Evolutionary conservation across 2,888 invertebrate species (phyloP), one percentile per base, ranked within the genome.

Genomic region (Drosophila bunnanda): DNA sequence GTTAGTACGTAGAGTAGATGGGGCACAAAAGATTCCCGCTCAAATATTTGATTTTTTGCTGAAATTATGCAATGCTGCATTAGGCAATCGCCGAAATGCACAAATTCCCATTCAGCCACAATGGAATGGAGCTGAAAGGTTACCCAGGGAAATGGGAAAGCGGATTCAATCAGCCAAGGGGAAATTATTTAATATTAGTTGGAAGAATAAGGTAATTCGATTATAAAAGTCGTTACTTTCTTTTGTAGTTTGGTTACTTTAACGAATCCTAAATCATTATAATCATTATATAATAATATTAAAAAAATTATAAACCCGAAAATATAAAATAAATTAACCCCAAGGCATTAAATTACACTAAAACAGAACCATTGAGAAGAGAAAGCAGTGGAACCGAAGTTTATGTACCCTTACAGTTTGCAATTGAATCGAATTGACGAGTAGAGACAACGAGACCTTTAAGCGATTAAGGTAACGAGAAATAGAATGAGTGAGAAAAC

Each of bases 11-110:
- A 15, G 20, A 20, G 50, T 50, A 10, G 86, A 78, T 82, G 88
- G 78, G 75, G 82, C 84, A 84, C 82, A 80, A 88, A 85, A 84
- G 88, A 86, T 76, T 89, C 85, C 71, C 88, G 73, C 76, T 74
- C 86, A 85, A 87, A 89, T 87, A 87, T 87, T 87, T 87, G 89
- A 85, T 77, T 65, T 65, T 65, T 64, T 65, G 76, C 70, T 81
- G 56, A 84, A 87, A 87, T 89, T 89, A 87, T 89, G 83, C 89
- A 85, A 88, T 75, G 87, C 89, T 81, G 80, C 83, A 70, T 67
- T 88, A 77, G 86, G 77, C 86, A 85, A 82, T 82, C 83, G 83
- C 57, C 68, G 73, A 85, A 86, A 85, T 84, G 85, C 82, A 79
- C 70, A 87, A 72, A 58, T 58, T 57, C 66, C 67, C 50, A 50